Evolutionary conservation across 2,888 invertebrate species (phyloP), one percentile per base, ranked within the genome.

Genomic region (Heliconius charithonia): DNA sequence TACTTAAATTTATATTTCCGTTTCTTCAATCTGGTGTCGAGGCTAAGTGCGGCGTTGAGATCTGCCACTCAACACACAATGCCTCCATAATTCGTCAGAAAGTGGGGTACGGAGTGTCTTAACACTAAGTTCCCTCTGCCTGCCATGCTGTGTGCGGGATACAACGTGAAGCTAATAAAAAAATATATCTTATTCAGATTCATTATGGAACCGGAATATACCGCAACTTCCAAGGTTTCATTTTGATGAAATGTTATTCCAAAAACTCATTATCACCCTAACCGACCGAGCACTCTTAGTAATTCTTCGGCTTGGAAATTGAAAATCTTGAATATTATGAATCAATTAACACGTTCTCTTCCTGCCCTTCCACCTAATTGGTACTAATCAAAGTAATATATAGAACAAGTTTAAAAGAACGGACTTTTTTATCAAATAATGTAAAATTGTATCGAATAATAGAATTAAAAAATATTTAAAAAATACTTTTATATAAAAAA

Each of bases 201-300:
- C 78, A 66, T 73, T 76, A 76, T 75, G 25, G 86, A 29, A 29
- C 29, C 29, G 29, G 29, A 90, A 91, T 87, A 89, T 89, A 89
- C 89, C 89, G 87, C 84, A 87, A 87, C 87, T 85, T 83, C 84
- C 85, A 85, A 86, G 88, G 89, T 86, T 89, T 88, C 88, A 87
- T 91, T 88, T 86, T 89, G 84, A 87, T 89, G 91, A 92, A 93
- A 92, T 91, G 91, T 89, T 92, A 90, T 89, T 89, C 89, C 88
- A 89, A 89, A 93, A 93, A 92, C 91, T 94, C 92, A 94, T 94
- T 94, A 94, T 90, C 90, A 88, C 88, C 89, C 88, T 90, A 92
- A 91, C 91, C 91, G 87, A 89, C 90, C 89, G 89, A 90, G 91
- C 91, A 91, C 93, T 92, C 92, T 91, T 77, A 79, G 77, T 81